Evolutionary conservation across 1,140 invertebrate species (phyloP), one percentile per base, ranked within the genome.

Genomic region (Frieseomelitta varia): DNA sequence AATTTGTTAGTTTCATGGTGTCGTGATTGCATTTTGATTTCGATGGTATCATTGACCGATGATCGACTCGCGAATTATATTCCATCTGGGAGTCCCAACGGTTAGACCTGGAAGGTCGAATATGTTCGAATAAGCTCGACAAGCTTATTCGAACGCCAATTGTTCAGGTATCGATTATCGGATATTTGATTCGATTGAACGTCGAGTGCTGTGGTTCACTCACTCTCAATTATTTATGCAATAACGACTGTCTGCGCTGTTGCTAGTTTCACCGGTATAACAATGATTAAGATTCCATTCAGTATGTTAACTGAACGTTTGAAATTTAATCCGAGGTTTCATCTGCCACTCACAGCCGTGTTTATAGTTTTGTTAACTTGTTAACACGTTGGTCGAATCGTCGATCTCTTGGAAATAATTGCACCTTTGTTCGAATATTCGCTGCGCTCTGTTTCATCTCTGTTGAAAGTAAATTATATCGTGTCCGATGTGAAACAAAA

Each of bases 31-130:
- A 39, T 27, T 30, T 73, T 27, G 15, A 55, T 73, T 53, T 39
- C n/a, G 51, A 73, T 17, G 51, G 30, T 73, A 21, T 21, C 51
- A 12, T 73, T 15, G 19, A 53, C 27, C 71, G 24, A 15, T 21
- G 39, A 30, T 30, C 53, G 72, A 74, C 30, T 74, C 17, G 53
- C 6, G 27, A 74, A 74, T 74, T 56, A 39, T n/a, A 71, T 71
- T 47, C 11, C 27, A 30, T 34, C 11, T 34, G 27, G 27, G 15
- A n/a, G 24, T 2, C 19, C 19, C 21, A 56, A 56, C 11, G 53
- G 4, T 4, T 12, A 24, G 21, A 55, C 56, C 12, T 11, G 73
- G 15, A 53, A 27, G 27, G 53, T 12, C 34, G 73, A 58, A 58
- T 39, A 39, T 21, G 19, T 39, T 58, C 30, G 11, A 58, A 58